phyloP scores from a whole-genome alignment of 2,888 invertebrate species.

The Orchesellides sinensis region DNA sequence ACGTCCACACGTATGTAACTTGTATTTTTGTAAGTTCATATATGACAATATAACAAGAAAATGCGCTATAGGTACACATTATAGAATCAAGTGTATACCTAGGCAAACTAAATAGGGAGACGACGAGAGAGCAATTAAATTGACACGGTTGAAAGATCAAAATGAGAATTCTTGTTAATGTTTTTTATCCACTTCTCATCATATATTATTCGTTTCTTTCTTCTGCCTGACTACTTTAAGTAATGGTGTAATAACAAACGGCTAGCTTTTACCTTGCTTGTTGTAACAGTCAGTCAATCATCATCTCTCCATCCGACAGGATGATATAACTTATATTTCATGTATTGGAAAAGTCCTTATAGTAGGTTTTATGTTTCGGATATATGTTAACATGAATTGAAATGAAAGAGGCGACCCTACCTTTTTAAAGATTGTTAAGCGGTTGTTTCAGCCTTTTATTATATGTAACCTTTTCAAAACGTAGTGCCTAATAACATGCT shows the following conservation, averaged over 20 bases:
- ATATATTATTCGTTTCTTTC: conserved; percentile 43
- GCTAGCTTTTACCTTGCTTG: conserved; percentile 29
- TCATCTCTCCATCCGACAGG: conserved; percentile 46
- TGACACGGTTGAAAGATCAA: conserved; percentile 72
- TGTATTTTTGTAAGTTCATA: conserved; percentile 18
- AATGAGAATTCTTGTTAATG: conserved; percentile 69
- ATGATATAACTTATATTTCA: no score
- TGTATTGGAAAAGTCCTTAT: no score
- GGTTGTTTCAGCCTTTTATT: conserved; percentile 59
- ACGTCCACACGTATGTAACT: no score
- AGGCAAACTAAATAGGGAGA: conserved; percentile 19
- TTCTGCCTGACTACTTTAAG: conserved; percentile 60
- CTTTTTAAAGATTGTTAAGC: conserved; percentile 50
- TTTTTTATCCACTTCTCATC: conserved; percentile 61
- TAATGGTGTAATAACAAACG: conserved; percentile 64
- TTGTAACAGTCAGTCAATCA: conserved; percentile 60
- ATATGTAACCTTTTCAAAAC: conserved; percentile 44
- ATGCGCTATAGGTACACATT: conserved; percentile 22
- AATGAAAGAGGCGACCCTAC: conserved; percentile 18
- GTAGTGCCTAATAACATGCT: conserved; percentile 49
- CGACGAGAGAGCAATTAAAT: conserved; percentile 70
- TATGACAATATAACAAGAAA: conserved; percentile 27
- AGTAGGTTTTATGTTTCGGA: neutral
- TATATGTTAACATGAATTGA: neutral
- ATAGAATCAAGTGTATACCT: conserved; percentile 12